A percentile compares a stretch with the other conserved stretches of the same genome.
phyloP scores from a whole-genome alignment of 2,797 vertebrate species.

The Valencia hispanica region DNA sequence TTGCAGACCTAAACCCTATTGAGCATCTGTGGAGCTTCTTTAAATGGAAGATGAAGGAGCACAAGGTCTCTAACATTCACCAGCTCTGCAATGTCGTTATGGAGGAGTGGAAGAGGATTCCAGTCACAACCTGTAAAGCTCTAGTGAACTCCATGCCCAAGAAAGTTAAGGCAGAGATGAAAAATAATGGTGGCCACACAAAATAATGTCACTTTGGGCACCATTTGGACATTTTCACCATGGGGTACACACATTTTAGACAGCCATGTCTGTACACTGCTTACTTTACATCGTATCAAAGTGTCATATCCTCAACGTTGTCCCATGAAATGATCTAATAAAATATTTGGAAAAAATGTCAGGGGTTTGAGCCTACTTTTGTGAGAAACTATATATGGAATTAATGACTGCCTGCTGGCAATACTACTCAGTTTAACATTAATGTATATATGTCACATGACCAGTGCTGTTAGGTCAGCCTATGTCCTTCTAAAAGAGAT shows the following conservation, averaged over 20 bases:
- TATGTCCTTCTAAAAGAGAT: background rate
- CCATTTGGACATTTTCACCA: background rate
- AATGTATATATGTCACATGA: conserved; percentile 1
- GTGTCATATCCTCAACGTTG: background rate
- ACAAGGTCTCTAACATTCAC: too few species aligned
- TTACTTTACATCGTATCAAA: background rate
- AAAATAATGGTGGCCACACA: too few species aligned
- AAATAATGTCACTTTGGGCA: background rate
- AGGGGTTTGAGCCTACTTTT: background rate
- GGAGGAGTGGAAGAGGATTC: too few species aligned
- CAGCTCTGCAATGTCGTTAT: too few species aligned
- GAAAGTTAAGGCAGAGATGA: too few species aligned
- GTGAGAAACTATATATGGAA: background rate
- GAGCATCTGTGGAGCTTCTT: too few species aligned
- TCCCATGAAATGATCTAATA: background rate
- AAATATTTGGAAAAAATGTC: background rate
- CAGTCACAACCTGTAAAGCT: too few species aligned
- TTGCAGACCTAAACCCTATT: too few species aligned
- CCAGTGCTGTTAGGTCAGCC: background rate
- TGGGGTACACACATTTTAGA: background rate
- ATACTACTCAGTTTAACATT: background rate
- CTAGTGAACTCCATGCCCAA: too few species aligned
- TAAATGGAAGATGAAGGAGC: too few species aligned
- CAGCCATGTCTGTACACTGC: background rate
- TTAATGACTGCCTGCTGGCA: background rate